phyloP scores from a whole-genome alignment of 2,888 invertebrate species.

The Acronicta psi region DNA sequence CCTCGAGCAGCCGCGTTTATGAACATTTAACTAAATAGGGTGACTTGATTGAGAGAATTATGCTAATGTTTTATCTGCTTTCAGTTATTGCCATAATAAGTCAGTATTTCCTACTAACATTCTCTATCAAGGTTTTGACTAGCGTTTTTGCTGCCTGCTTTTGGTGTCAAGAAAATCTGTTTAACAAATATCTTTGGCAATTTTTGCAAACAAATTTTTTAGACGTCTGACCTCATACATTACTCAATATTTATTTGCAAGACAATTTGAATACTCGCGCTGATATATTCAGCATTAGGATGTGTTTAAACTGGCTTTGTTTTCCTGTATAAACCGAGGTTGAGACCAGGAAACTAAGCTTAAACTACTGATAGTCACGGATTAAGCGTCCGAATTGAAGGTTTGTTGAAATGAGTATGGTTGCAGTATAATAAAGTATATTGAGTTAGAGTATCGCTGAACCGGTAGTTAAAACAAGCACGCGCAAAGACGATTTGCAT shows the following conservation, averaged over 20 bases:
- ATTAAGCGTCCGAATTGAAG: slow-evolving; percentile 66
- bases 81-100: too few relatives aligned
- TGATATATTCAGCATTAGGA: slow-evolving; percentile 54
- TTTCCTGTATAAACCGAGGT: slow-evolving; percentile 56
- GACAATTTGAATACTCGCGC: slow-evolving; percentile 48
- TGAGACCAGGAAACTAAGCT: slow-evolving; percentile 64
- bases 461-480: slow-evolving; percentile 64
- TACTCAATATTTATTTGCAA: slow-evolving; percentile 57
- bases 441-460: slow-evolving; percentile 41
- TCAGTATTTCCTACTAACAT: neutral
- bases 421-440: slow-evolving; percentile 57
- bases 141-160: slow-evolving; percentile 15
- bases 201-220: slow-evolving; percentile 53
- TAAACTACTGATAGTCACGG: slow-evolving; percentile 67
- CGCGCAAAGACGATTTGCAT: slow-evolving; percentile 82
- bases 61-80: too few relatives aligned
- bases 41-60: too few relatives aligned
- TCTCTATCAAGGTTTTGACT: slow-evolving; percentile 1
- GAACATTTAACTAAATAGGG: too few relatives aligned
- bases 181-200: slow-evolving; percentile 32
- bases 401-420: slow-evolving; percentile 60
- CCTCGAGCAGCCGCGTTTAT: too few relatives aligned
- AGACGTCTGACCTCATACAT: slow-evolving; percentile 40
- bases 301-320: slow-evolving; percentile 40
- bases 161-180: slow-evolving; percentile 30